phyloP scores from a whole-genome alignment of 2,888 invertebrate species.

The Cistogaster globosa region DNA sequence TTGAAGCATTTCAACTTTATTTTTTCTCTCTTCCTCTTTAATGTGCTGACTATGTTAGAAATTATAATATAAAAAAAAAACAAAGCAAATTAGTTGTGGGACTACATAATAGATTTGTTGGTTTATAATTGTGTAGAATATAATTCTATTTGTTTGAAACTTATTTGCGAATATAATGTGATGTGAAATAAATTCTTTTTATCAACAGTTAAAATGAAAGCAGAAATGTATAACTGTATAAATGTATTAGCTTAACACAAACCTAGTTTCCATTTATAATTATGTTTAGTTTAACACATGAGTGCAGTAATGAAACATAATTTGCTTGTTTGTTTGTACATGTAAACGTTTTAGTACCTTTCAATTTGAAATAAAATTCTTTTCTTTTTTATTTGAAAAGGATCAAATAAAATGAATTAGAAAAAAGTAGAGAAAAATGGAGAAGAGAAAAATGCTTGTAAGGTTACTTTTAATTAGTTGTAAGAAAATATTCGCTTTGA shows the following conservation, averaged over 20 bases:
- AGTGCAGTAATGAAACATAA: slow-evolving; percentile 52
- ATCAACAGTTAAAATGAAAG: neutral
- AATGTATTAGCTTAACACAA: slow-evolving; percentile 52
- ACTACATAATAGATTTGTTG: slow-evolving; percentile 53
- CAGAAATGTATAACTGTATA: slow-evolving; percentile 11
- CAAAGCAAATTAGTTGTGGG: slow-evolving; percentile 16
- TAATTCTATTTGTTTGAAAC: slow-evolving; percentile 58
- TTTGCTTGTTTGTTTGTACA: slow-evolving; percentile 13
- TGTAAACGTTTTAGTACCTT: neutral
- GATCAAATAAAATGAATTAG: slow-evolving; percentile 3
- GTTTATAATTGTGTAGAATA: slow-evolving; percentile 48
- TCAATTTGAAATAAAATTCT: neutral
- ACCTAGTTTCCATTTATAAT: slow-evolving; percentile 60
- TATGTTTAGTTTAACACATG: slow-evolving; percentile 67
- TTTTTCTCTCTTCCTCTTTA: neutral
- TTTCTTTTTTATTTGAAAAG: slow-evolving; percentile 6
- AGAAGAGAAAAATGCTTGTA: slow-evolving; percentile 1
- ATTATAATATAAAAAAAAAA: neutral
- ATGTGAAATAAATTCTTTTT: slow-evolving; percentile 3
- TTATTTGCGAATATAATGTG: slow-evolving; percentile 52
- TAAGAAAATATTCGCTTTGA: slow-evolving; percentile 6
- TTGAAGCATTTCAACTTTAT: slow-evolving; percentile 3
- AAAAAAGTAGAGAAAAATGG: no score
- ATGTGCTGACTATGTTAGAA: neutral
- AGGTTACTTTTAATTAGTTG: slow-evolving; percentile 49